These are phyloP conservation scores for Hemitrygon akajei DNA, from an alignment of 2,797 vertebrate genomes.

Conservation along the genomic window DNA sequence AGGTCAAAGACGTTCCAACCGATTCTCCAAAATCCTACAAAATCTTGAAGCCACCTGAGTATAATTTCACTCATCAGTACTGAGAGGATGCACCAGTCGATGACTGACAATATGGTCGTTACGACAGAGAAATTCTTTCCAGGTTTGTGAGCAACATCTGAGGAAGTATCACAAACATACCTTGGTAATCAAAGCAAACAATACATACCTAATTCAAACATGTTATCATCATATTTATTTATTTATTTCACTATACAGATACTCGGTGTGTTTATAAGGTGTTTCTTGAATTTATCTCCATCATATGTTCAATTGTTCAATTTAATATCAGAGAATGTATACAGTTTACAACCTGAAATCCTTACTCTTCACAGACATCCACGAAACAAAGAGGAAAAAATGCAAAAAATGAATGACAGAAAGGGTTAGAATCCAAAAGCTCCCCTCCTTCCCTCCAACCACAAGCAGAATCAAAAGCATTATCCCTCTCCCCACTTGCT, in stretches of 20 bases:
- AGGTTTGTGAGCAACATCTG: constrained; percentile 47
- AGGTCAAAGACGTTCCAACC: constrained; percentile 59
- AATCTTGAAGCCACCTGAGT: constrained; percentile 51
- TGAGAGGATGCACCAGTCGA: constrained; percentile 50
- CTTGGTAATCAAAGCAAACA: neutral
- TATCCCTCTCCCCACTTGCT: too few species aligned
- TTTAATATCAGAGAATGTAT: too few species aligned
- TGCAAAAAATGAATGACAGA: too few species aligned
- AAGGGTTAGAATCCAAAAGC: too few species aligned
- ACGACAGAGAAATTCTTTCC: constrained; percentile 40
- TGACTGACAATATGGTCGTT: constrained; percentile 46
- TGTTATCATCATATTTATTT: neutral
- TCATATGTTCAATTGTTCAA: too few species aligned
- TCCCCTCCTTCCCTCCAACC: too few species aligned
- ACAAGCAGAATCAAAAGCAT: too few species aligned
- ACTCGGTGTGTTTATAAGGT: neutral
- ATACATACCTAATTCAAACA: neutral
- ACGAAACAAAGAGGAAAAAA: too few species aligned
- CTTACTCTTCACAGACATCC: too few species aligned
- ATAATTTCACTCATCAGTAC: constrained; percentile 52
- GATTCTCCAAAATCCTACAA: constrained; percentile 52
- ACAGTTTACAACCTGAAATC: too few species aligned
- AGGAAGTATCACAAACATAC: neutral
- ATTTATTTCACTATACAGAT: neutral
- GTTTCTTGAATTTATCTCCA: neutral